These are phyloP conservation scores for Onthophagus taurus DNA, from an alignment of 1,140 invertebrate genomes.

Conservation along the genomic window DNA sequence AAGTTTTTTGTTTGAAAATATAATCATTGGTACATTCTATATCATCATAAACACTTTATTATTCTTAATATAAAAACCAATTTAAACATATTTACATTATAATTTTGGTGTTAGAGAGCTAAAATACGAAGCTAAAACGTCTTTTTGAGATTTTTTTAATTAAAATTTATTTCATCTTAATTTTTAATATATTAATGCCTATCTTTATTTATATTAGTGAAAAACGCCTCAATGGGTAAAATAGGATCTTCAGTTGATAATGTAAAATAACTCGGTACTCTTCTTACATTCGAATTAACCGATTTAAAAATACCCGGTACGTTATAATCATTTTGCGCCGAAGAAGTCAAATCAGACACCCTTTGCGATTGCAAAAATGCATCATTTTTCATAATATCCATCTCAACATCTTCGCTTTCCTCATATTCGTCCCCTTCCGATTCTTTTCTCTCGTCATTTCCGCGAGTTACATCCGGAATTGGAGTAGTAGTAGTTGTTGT, in stretches of 20 bases:
- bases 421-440: neutral
- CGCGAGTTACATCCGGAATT: neutral
- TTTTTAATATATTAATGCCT: neutral
- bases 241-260: constrained; percentile 53
- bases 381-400: constrained; percentile 27
- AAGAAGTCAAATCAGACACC: constrained; percentile 48
- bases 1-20: neutral
- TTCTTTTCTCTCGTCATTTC: neutral
- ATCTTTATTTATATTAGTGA: constrained; percentile 38
- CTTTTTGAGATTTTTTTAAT: too few species aligned
- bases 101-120: too few species aligned
- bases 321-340: constrained; percentile 48
- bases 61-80: neutral
- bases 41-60: neutral
- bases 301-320: constrained; percentile 46
- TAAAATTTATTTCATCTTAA: neutral
- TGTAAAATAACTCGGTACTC: constrained; percentile 50
- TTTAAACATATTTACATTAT: neutral
- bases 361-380: constrained; percentile 40
- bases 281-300: constrained; percentile 35
- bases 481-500: neutral
- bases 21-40: neutral
- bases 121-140: too few species aligned
- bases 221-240: constrained; percentile 52
- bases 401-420: constrained; percentile 17